Evolutionary conservation across 2,888 invertebrate species (phyloP).

Genomic region (Drosophila longiperda): DNA sequence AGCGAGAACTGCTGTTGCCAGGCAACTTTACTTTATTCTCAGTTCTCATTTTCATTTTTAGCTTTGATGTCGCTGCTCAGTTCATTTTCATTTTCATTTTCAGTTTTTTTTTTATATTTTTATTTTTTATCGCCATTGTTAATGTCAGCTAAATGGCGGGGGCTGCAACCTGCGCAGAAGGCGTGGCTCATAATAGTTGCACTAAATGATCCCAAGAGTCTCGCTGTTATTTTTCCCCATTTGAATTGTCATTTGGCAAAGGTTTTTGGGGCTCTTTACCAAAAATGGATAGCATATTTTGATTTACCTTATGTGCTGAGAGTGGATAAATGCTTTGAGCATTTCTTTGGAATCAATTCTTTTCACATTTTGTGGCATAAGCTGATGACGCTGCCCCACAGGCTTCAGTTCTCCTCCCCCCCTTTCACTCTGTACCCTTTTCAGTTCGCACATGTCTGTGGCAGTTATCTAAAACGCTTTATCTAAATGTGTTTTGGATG

Average conservation of each 20-base stretch:
- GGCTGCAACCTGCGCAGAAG: neutral
- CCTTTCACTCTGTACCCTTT: neutral
- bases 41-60: constrained; percentile 4
- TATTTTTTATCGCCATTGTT: constrained; percentile 22
- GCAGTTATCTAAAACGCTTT: constrained; percentile 78
- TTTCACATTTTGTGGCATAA: constrained; percentile 34
- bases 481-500: constrained; percentile 68
- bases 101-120: neutral
- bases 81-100: constrained; percentile 20
- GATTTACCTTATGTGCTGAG: constrained; percentile 53
- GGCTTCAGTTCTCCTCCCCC: constrained; percentile 24
- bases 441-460: constrained; percentile 41
- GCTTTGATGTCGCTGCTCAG: constrained; percentile 43
- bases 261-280: constrained; percentile 19
- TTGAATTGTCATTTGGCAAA: constrained; percentile 61
- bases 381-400: constrained; percentile 71
- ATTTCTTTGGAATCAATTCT: constrained; percentile 55
- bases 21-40: constrained; percentile 9
- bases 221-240: constrained; percentile 21
- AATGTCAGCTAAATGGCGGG: constrained; percentile 5
- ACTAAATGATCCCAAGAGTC: constrained; percentile 62
- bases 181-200: constrained; percentile 39
- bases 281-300: constrained; percentile 67
- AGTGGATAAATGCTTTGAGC: constrained; percentile 14
- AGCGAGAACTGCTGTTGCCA: constrained; percentile 34